Conservation (phyloP, 2,113 vertebrate species). For the Gulo gulo region DNA sequence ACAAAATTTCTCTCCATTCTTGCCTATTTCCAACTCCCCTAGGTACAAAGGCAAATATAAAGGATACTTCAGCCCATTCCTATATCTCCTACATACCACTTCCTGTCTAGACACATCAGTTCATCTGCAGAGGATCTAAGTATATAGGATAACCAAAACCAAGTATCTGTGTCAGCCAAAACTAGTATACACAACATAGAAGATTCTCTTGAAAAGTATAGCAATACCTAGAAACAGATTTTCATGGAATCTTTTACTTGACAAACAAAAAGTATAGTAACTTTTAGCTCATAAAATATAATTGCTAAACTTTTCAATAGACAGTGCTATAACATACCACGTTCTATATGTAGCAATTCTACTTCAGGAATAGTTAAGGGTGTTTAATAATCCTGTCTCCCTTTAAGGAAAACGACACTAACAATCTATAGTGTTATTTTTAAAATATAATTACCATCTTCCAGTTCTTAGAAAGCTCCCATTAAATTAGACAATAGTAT, state of each 20-base stretch:
- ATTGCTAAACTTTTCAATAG: conserved; percentile 55
- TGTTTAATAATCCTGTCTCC: conserved; percentile 27
- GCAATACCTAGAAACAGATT: background rate
- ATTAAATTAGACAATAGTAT: conserved; percentile 28
- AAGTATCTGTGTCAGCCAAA: conserved; percentile 44
- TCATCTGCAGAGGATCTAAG: conserved; percentile 67
- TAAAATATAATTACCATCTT: conserved; percentile 53
- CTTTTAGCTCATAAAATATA: background rate
- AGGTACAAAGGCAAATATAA: conserved; percentile 85
- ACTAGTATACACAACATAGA: conserved; percentile 54
- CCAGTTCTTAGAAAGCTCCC: conserved; percentile 19
- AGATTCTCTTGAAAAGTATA: conserved; percentile 69
- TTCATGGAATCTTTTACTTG: background rate
- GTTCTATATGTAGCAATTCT: background rate
- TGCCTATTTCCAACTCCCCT: conserved; percentile 82
- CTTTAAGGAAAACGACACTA: conserved; percentile 36
- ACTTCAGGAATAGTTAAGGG: conserved; percentile 32
- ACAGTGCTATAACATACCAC: background rate
- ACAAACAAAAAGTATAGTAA: background rate
- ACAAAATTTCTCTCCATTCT: conserved; percentile 81
- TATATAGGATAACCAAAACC: conserved; percentile 49
- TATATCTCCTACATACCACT: conserved; percentile 71
- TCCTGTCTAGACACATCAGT: conserved; percentile 67
- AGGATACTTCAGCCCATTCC: conserved; percentile 83
- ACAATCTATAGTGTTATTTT: background rate